These are phyloP conservation scores for Corythornis madagascariensis DNA, from an alignment of 2,113 vertebrate genomes.

Conservation along the genomic window DNA sequence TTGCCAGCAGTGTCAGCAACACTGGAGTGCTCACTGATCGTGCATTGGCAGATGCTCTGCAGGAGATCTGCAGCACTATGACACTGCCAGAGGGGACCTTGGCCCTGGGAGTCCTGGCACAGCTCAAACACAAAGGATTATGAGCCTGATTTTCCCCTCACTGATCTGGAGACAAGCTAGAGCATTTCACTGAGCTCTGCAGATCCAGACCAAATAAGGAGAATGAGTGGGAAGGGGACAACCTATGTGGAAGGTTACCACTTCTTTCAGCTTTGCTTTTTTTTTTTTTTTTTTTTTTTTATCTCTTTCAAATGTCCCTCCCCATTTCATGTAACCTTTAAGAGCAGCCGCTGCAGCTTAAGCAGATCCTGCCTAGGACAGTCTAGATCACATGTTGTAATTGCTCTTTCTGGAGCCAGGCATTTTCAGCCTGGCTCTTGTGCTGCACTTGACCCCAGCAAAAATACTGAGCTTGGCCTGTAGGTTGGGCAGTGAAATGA, in stretches of 20 bases:
- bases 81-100: not conserved
- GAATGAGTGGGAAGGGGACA: not conserved
- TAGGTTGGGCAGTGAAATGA: not conserved
- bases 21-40: not conserved
- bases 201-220: not conserved
- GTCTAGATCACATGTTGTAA: fast-evolving
- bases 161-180: not conserved
- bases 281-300: too few relatives aligned
- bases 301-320: not conserved
- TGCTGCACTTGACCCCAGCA: not conserved
- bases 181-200: not conserved
- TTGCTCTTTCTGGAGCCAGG: not conserved
- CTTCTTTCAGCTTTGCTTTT: not conserved
- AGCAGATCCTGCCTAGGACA: not conserved
- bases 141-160: not conserved
- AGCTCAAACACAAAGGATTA: not conserved
- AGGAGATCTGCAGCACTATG: not conserved
- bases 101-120: not conserved
- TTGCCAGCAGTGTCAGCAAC: not conserved
- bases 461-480: not conserved
- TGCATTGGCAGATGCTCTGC: not conserved
- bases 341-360: not conserved
- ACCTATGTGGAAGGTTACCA: fast-evolving
- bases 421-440: not conserved
- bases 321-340: not conserved